Evolutionary conservation across 2,888 invertebrate genomes (phyloP).

Genomic region (Ceraclea dissimilis): DNA sequence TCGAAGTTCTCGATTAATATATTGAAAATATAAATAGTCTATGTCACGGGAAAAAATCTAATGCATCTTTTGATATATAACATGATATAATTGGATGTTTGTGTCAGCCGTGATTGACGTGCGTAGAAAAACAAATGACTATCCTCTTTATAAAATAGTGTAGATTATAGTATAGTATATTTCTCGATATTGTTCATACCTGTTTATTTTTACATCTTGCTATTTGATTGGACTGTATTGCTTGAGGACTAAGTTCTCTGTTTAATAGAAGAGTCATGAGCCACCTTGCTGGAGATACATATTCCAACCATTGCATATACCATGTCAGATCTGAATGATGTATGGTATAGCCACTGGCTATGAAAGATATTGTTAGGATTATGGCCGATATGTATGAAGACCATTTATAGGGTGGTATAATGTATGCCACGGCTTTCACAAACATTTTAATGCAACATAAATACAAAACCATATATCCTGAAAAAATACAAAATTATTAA

Average conservation of each 20-base stretch:
- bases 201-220: conserved; percentile 63
- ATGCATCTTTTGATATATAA: no score
- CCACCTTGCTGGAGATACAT: conserved; percentile 68
- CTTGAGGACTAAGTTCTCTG: conserved; percentile 58
- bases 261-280: conserved; percentile 57
- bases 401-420: conserved; percentile 58
- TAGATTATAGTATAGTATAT: no score
- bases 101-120: no score
- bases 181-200: no score
- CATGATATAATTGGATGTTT: no score
- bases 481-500: conserved; percentile 25
- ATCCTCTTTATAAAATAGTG: no score
- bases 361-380: conserved; percentile 52
- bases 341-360: conserved; percentile 61
- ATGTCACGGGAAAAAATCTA: no score
- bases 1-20: no score
- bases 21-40: no score
- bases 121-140: no score
- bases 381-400: conserved; percentile 55
- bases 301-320: conserved; percentile 59
- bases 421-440: conserved; percentile 58
- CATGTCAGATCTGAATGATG: conserved; percentile 61
- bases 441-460: conserved; percentile 61
- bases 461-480: conserved; percentile 66
- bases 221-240: conserved; percentile 48